phyloP scores from a whole-genome alignment of 2,113 vertebrate species.

The Corydoras sp. region DNA sequence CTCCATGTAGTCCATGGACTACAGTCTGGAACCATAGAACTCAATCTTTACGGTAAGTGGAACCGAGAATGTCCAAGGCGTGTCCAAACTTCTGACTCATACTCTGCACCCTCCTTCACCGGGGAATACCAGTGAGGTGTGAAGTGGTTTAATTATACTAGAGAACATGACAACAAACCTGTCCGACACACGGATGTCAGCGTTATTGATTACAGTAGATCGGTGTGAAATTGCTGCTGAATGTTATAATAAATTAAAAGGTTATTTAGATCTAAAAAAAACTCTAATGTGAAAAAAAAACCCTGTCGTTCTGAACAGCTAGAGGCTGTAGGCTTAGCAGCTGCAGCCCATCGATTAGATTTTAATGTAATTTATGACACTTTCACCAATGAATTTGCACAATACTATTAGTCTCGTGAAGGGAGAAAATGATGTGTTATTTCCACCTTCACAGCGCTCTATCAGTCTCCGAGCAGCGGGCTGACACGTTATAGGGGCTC shows the following conservation, averaged over 20 bases:
- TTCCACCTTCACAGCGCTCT: background rate
- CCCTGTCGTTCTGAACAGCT: background rate
- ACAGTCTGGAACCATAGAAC: too few relatives aligned
- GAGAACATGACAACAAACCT: too few relatives aligned
- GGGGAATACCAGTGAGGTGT: too few relatives aligned
- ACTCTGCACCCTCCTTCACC: too few relatives aligned
- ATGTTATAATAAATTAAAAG: background rate
- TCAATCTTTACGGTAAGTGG: too few relatives aligned
- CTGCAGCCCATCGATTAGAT: conserved; percentile 20
- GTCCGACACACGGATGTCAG: too few relatives aligned
- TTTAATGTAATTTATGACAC: conserved; percentile 21
- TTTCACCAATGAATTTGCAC: conserved; percentile 8
- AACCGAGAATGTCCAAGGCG: too few relatives aligned
- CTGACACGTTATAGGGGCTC: background rate
- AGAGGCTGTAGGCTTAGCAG: background rate
- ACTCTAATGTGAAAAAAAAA: background rate
- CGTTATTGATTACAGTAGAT: too few relatives aligned
- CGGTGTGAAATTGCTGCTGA: background rate
- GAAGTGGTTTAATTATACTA: too few relatives aligned
- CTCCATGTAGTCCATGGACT: too few relatives aligned
- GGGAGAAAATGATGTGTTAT: conserved; percentile 19
- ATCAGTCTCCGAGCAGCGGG: background rate
- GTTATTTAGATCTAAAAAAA: background rate
- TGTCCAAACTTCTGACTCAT: too few relatives aligned
- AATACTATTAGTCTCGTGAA: conserved; percentile 23